These are phyloP conservation scores for Vulpes vulpes DNA, from an alignment of 2,113 vertebrate genomes.

Conservation along the genomic window DNA sequence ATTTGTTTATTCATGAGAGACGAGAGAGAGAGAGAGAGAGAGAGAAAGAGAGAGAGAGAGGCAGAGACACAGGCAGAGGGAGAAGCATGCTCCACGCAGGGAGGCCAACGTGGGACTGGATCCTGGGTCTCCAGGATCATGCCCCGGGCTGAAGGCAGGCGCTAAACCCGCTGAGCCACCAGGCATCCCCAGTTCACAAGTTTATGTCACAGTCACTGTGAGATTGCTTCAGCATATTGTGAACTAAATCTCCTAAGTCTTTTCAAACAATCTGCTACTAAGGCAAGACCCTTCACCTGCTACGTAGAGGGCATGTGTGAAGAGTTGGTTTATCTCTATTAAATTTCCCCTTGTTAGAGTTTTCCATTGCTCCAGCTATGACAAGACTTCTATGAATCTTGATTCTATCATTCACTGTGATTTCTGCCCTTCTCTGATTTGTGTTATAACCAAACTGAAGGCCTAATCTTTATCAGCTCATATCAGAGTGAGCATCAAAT, in stretches of 20 bases:
- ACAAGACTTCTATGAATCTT: not conserved
- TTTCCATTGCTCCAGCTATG: not conserved
- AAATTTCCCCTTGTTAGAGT: not conserved
- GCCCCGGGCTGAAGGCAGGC: too few relatives aligned
- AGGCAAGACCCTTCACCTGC: not conserved
- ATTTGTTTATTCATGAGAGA: too few relatives aligned
- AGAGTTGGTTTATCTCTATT: not conserved
- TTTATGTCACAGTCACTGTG: not conserved
- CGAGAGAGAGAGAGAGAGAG: too few relatives aligned
- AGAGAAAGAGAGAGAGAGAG: too few relatives aligned
- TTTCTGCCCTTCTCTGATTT: not conserved
- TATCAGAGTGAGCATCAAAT: slow-evolving; percentile 87
- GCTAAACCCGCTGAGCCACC: too few relatives aligned
- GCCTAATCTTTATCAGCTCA: slow-evolving; percentile 85
- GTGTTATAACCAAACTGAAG: slow-evolving; percentile 72
- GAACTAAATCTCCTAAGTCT: not conserved
- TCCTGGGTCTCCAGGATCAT: too few relatives aligned
- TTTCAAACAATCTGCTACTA: not conserved
- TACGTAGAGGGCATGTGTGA: not conserved
- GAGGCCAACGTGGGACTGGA: too few relatives aligned
- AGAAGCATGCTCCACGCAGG: too few relatives aligned
- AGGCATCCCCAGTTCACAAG: not conserved
- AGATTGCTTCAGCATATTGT: not conserved
- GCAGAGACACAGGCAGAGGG: too few relatives aligned
- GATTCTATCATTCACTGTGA: not conserved